phyloP scores from a whole-genome alignment of 2,797 vertebrate species.

The Pangasius mekongensis region DNA sequence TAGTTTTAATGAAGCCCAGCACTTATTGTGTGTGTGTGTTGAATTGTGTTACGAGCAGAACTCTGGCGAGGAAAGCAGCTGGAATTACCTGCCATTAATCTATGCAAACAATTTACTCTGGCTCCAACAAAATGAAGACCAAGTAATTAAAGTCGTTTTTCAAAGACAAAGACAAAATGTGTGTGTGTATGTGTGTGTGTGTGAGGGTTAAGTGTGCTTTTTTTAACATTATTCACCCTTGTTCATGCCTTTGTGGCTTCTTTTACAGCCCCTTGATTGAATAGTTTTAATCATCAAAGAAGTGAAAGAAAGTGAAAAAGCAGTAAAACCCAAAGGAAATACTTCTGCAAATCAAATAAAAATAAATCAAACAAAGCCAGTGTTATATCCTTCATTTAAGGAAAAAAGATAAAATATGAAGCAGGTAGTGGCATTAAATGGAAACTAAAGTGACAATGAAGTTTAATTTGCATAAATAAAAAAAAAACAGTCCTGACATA shows the following conservation, averaged over 20 bases:
- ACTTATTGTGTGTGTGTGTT: not conserved
- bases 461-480: conserved; percentile 35
- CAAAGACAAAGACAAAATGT: conserved; percentile 26
- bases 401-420: conserved; percentile 54
- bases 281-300: conserved; percentile 51
- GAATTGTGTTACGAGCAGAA: conserved; percentile 62
- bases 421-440: conserved; percentile 10
- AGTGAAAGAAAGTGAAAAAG: conserved; percentile 65
- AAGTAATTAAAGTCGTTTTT: conserved; percentile 74
- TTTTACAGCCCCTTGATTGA: conserved; percentile 27
- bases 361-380: conserved; percentile 58
- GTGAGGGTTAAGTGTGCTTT: conserved; percentile 51
- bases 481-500: conserved; percentile 15
- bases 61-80: conserved; percentile 44
- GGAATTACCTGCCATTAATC: conserved; percentile 73
- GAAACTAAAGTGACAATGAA: conserved; percentile 19
- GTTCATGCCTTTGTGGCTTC: conserved; percentile 21
- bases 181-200: not conserved
- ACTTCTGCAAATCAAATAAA: conserved; percentile 52
- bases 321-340: conserved; percentile 58
- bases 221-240: conserved; percentile 36
- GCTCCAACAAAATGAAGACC: conserved; percentile 66
- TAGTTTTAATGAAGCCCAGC: conserved; percentile 13
- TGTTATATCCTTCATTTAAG: conserved; percentile 62
- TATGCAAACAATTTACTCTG: conserved; percentile 77